Base-by-base conservation (phyloP, 2,888 invertebrate genomes). In the Druceiella hillmani region DNA sequence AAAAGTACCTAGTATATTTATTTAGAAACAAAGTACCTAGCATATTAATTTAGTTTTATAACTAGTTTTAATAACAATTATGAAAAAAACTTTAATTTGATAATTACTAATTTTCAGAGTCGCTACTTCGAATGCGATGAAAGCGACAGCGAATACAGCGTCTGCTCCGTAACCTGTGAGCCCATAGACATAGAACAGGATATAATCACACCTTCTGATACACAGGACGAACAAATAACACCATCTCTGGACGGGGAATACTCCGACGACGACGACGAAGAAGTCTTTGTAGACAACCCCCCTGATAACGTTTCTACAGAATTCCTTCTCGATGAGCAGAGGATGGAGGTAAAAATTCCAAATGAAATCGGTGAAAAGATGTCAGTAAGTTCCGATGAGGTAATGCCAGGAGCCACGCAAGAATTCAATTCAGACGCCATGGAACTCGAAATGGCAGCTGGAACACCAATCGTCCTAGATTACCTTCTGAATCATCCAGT, bases 61-160 rank as follows among this genome's bases (percentile, higher is more conserved):
- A n/a, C n/a, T n/a, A n/a, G n/a, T n/a, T n/a, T n/a, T n/a, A n/a
- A n/a, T n/a, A n/a, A n/a, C n/a, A n/a, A n/a, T n/a, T n/a, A n/a
- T n/a, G n/a, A n/a, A n/a, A n/a, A n/a, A n/a, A n/a, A n/a, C n/a
- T n/a, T n/a, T n/a, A n/a, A n/a, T n/a, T n/a, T n/a, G n/a, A n/a
- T n/a, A n/a, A n/a, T n/a, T n/a, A n/a, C 16, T 30, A 12, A 2
- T 3, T 29, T 48, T 2, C 57, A 72, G 62, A 64, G 67, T 40
- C 65, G 69, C 3, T 72, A 63, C 48, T 73, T 72, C 51, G 68
- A 66, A 28, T 65, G 66, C 17, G 69, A 66, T 11, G 64, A 64
- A 0, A 61, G 61, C 3, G 66, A 67, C 38, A 61, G 62, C 37
- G 62, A 59, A 30, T 61, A 57, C 11, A 27, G 32, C 25, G 12